Evolutionary conservation across 2,888 invertebrate genomes (phyloP), one percentile per base, ranked within the genome.

Genomic region (Drosophila aldrichi): DNA sequence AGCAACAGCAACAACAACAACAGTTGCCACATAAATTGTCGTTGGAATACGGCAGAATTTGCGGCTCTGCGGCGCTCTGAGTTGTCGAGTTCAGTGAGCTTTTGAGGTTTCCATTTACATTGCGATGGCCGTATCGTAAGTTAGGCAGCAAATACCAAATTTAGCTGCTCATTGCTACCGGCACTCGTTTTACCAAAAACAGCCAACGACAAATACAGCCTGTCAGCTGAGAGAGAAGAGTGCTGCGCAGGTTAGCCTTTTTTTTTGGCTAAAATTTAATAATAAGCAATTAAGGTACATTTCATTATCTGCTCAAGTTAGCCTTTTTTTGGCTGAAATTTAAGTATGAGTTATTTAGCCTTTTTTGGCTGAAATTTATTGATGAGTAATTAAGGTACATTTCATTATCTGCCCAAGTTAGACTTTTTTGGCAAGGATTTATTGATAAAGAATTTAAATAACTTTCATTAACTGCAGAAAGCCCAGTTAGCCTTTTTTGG

Each of bases 1-100:
- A 40, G 48, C 32, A 60, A 43, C 18, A 63, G 32, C 60, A 43
- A 43, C 25, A 54, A 34, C 43, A 36, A 41, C 49, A 49, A 25
- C 43, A 48, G 38, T 52, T 25, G 48, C 64, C 54, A 75, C 62
- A 83, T 74, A 86, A 88, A 86, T 86, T 83, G 74, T 67, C 68
- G 54, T 64, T 56, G 51, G 5, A 67, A 56, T 56, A 43, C 36
- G 60, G 41, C 25, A 16, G 48, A 63, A 36, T 48, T 36, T 56
- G 59, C n/a, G 48, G 20, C 41, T 63, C 54, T 57, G 20, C 38
- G 61, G 25, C 34, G 18, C 52, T 18, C 36, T 38, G 25, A 59
- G n/a, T n/a, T 56, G 25, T 52, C 63, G 59, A 58, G 29, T 55
- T 68, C 58, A 32, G 51, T 63, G 59, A 62, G 72, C 57, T 61